These are phyloP conservation scores for Drosophila ochracea DNA, from an alignment of 2,888 invertebrate species.

Conservation along the genomic window DNA sequence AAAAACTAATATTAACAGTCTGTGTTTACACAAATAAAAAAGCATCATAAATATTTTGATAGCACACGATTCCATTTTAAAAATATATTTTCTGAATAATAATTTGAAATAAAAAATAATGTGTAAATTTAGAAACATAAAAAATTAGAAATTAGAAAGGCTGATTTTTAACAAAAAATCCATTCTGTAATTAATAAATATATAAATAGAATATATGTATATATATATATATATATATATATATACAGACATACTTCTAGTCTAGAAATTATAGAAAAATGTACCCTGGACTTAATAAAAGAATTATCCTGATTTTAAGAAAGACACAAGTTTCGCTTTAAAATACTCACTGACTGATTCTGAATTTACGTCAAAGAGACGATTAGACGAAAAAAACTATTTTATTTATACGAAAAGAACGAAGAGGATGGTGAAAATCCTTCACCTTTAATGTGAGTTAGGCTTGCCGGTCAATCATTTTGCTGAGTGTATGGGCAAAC, in stretches of 20 bases:
- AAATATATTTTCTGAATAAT: too few relatives aligned
- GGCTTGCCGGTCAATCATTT: neutral
- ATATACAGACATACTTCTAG: neutral
- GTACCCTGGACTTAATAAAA: neutral
- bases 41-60: neutral
- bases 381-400: neutral
- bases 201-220: too few relatives aligned
- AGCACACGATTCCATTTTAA: too few relatives aligned
- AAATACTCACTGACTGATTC: neutral
- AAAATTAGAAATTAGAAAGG: too few relatives aligned
- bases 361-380: neutral
- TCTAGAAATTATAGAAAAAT: neutral
- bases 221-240: too few relatives aligned
- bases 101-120: too few relatives aligned
- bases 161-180: too few relatives aligned
- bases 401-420: neutral
- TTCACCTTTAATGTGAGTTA: neutral
- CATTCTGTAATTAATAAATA: too few relatives aligned
- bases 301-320: neutral
- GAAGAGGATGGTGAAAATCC: neutral
- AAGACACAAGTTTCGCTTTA: too few relatives aligned
- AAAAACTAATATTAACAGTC: neutral
- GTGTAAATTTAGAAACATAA: too few relatives aligned
- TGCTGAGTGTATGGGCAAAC: conserved; percentile 3
- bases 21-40: neutral